These are phyloP conservation scores for Atlantisia rogersi DNA, from an alignment of 2,113 vertebrate genomes.

Conservation along the genomic window DNA sequence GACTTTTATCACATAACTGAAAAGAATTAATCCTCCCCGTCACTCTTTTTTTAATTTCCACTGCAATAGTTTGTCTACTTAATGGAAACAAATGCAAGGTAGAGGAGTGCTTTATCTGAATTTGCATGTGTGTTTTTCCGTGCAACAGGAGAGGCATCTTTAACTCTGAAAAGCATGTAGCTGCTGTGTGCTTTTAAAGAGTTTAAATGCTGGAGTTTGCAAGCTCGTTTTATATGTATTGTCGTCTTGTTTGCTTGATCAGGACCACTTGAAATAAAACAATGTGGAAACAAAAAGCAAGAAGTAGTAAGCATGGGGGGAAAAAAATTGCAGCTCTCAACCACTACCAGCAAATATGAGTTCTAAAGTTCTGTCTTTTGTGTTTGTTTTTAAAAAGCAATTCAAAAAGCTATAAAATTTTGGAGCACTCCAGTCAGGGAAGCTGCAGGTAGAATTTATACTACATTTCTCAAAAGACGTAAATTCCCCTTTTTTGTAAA, in stretches of 20 bases:
- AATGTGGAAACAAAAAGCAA: conserved; percentile 56
- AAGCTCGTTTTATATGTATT: conserved; percentile 13
- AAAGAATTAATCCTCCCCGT: conserved; percentile 15
- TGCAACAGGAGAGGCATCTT: not conserved
- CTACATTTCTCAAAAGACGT: conserved; percentile 58
- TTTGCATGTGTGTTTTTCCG: conserved; percentile 45
- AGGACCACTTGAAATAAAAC: conserved; percentile 53
- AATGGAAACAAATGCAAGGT: conserved; percentile 60
- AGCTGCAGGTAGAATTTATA: conserved; percentile 70
- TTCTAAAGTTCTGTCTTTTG: conserved; percentile 68
- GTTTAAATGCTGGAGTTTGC: conserved; percentile 58
- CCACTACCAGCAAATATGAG: conserved; percentile 50
- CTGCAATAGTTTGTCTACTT: conserved; percentile 42
- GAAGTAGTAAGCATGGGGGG: conserved; percentile 23
- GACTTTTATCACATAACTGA: conserved; percentile 41
- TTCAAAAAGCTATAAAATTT: conserved; percentile 45
- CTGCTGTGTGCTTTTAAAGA: conserved; percentile 32
- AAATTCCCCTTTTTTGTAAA: conserved; percentile 68
- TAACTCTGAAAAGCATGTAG: conserved; percentile 39
- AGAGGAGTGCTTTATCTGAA: conserved; percentile 57
- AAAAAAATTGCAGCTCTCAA: not conserved
- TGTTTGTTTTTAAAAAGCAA: conserved; percentile 39
- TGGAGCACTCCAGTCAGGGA: conserved; percentile 13
- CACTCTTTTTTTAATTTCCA: conserved; percentile 23
- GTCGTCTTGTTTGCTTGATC: conserved; percentile 54